Evolutionary conservation across 2,113 vertebrate genomes (phyloP).

Genomic region (Prietella phreatophila): DNA sequence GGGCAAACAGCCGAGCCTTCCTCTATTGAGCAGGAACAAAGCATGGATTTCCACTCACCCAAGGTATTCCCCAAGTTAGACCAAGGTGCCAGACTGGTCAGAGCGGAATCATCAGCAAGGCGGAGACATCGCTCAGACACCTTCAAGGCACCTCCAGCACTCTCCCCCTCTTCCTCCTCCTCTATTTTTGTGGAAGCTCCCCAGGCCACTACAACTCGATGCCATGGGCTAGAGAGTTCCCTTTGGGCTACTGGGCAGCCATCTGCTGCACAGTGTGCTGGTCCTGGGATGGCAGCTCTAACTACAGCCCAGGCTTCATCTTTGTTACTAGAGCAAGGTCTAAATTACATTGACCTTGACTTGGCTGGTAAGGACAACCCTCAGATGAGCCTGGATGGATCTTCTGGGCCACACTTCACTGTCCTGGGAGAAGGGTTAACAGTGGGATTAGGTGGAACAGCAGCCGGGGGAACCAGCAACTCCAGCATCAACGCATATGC

Average conservation of each 20-base stretch:
- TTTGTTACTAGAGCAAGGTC: slow-evolving; percentile 71
- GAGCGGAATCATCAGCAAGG: slow-evolving; percentile 61
- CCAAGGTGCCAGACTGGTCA: slow-evolving; percentile 56
- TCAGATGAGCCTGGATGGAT: slow-evolving; percentile 66
- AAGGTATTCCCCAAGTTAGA: slow-evolving; percentile 70
- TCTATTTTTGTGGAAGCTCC: slow-evolving; percentile 65
- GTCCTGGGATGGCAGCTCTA: slow-evolving; percentile 50
- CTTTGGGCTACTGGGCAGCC: slow-evolving; percentile 65
- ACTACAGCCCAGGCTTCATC: slow-evolving; percentile 65
- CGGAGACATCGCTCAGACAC: slow-evolving; percentile 69
- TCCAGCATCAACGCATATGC: slow-evolving; percentile 73
- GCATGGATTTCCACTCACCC: slow-evolving; percentile 62
- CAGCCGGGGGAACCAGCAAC: slow-evolving; percentile 54
- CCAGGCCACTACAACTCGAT: slow-evolving; percentile 57
- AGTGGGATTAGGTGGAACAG: slow-evolving; percentile 53
- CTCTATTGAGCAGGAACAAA: slow-evolving; percentile 61
- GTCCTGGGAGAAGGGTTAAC: slow-evolving; percentile 46
- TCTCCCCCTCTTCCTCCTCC: slow-evolving; percentile 62
- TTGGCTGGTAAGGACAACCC: slow-evolving; percentile 70
- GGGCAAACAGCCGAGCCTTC: slow-evolving; percentile 55
- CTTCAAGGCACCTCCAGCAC: slow-evolving; percentile 61
- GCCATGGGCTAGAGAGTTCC: slow-evolving; percentile 66
- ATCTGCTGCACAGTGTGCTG: slow-evolving; percentile 44
- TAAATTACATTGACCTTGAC: slow-evolving; percentile 84
- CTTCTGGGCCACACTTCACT: slow-evolving; percentile 61